phyloP scores from a whole-genome alignment of 2,113 vertebrate genomes.

The Thalassarche chlororhynchos region DNA sequence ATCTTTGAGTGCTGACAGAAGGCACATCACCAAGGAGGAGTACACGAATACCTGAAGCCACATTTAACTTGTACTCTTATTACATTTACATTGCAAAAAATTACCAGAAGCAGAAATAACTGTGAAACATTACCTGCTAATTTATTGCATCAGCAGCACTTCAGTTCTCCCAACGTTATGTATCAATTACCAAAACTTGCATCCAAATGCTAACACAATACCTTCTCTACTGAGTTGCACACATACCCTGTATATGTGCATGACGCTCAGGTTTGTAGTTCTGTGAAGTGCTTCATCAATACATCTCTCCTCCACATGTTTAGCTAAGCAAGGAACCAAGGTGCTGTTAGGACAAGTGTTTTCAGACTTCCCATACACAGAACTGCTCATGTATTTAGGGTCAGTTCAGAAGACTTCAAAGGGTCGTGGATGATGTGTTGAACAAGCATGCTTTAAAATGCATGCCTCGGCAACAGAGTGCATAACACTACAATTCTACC shows the following conservation, averaged over 20 bases:
- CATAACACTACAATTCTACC: background rate
- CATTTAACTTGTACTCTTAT: accelerated
- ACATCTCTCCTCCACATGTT: background rate
- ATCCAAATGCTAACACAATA: background rate
- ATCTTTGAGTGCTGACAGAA: background rate
- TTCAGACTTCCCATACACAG: background rate
- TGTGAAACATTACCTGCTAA: background rate
- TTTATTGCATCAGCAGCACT: background rate
- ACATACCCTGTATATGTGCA: accelerated
- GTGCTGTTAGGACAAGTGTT: background rate
- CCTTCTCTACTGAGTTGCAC: background rate
- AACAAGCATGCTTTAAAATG: background rate
- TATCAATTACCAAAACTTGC: background rate
- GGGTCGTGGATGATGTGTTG: background rate
- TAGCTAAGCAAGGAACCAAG: background rate
- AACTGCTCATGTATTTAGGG: background rate
- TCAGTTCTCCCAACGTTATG: background rate
- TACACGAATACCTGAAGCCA: background rate
- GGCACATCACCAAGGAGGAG: background rate
- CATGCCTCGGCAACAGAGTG: background rate
- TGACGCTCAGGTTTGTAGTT: accelerated
- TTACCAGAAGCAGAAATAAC: background rate
- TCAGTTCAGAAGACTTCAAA: background rate
- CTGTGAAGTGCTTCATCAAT: background rate
- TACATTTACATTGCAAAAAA: background rate